Evolutionary conservation across 2,113 vertebrate species (phyloP), one percentile per base, ranked within the genome.

Genomic region (Hylia prasina): DNA sequence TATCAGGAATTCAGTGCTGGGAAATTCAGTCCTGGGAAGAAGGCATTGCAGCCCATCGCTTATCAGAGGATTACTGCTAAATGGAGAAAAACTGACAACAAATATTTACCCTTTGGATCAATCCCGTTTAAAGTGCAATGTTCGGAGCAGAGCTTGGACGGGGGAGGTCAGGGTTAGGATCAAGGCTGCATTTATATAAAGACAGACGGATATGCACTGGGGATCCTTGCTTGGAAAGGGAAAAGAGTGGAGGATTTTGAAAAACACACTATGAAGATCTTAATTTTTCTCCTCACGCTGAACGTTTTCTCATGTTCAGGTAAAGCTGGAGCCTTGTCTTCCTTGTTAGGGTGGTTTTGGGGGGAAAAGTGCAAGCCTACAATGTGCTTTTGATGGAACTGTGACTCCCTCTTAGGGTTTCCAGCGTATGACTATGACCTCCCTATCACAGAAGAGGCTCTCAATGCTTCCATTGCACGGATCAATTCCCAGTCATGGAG

Each of bases 391-490:
- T 91, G 60, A 79, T 5, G 37, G 20, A 82, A 15, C 27, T 66
- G 5, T 35, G 2, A 47, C 11, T 51, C 22, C 15, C 12, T 42
- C 47, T 42, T 89, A 98, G 98, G 94, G 2, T 93, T 98, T 72
- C 97, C 97, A 1, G 96, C 94, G 5, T 97, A 97, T 0, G 91
- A 98, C 93, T 98, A 98, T 1, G 94, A 97, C 1, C 75, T 77
- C 4, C 50, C 94, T 23, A 50, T 97, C 48, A 18, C 77, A 28
- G 87, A 78, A 45, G 95, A 93, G 39, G 98, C 97, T 80, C 95
- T 98, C 75, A 70, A 73, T 2, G 95, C 94, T 70, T 97, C 98
- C 1, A 66, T 98, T 73, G 94, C 92, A 13, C 95, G 93, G 51
- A 96, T 98, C 91, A 98, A 98, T 18, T 63, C 96, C 8, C 96